Percentiles rank a stretch among this genome's conserved stretches.
Conservation (phyloP, 1,140 invertebrate species). For the Colletes latitarsis region DNA sequence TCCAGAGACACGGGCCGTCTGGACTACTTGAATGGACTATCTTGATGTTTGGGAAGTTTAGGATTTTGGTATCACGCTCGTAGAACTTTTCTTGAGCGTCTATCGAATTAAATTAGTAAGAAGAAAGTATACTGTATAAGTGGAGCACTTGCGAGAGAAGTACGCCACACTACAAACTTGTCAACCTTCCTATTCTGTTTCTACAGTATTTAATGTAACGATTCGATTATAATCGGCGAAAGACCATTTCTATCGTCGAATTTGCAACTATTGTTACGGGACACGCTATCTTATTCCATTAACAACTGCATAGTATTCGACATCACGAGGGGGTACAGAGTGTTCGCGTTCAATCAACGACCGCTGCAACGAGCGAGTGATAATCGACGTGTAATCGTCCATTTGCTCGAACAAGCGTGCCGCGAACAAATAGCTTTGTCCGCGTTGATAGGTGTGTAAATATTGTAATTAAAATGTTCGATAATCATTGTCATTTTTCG, state of each 20-base stretch:
- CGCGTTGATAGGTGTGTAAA: slow-evolving; percentile 42
- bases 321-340: not conserved
- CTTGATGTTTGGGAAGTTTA: too few species aligned
- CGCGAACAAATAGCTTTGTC: slow-evolving; percentile 43
- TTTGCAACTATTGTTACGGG: slow-evolving; percentile 1
- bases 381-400: slow-evolving; percentile 47
- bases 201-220: too few species aligned
- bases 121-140: too few species aligned
- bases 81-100: too few species aligned
- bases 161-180: too few species aligned
- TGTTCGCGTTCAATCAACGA: slow-evolving; percentile 28
- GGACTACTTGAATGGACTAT: too few species aligned
- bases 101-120: too few species aligned
- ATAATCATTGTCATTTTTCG: slow-evolving; percentile 52
- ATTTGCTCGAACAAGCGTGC: slow-evolving; percentile 15
- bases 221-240: slow-evolving; percentile 26
- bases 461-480: slow-evolving; percentile 52
- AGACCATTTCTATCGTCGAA: slow-evolving; percentile 3
- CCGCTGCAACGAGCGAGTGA: slow-evolving; percentile 21
- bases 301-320: slow-evolving; percentile 5
- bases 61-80: too few species aligned
- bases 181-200: too few species aligned
- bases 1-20: too few species aligned
- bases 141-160: too few species aligned
- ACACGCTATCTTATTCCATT: slow-evolving; percentile 14